Percentiles rank a stretch among this genome's conserved stretches.
Evolutionary conservation across 2,113 vertebrate species (phyloP).

Genomic region (Mesocricetus auratus): DNA sequence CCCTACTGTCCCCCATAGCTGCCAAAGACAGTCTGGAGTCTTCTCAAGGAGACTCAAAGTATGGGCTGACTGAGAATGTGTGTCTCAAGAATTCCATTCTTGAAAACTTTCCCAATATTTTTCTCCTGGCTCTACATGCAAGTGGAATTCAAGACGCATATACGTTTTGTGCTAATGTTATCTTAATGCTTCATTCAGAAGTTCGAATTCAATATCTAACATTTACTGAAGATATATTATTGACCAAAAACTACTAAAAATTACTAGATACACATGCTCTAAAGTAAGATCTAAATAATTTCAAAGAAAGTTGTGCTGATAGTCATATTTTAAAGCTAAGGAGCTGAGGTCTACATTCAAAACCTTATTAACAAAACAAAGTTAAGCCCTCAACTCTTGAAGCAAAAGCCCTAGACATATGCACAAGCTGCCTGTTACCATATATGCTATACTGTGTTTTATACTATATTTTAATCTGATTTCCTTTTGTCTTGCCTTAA

Average conservation of each 20-base stretch:
- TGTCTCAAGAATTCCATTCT: background rate
- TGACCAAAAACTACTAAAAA: background rate
- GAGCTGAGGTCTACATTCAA: background rate
- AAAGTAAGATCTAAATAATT: background rate
- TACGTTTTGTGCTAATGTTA: background rate
- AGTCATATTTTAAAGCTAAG: background rate
- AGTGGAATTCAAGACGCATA: background rate
- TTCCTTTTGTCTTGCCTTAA: background rate
- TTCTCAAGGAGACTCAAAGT: background rate
- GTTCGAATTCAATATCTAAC: background rate
- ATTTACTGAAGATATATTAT: background rate
- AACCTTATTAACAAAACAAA: background rate
- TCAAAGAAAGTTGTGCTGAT: background rate
- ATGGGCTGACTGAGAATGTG: background rate
- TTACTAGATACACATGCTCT: background rate
- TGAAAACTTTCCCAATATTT: background rate
- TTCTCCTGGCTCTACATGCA: fast-evolving
- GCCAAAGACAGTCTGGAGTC: fast-evolving
- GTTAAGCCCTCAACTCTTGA: background rate
- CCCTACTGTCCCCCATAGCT: background rate
- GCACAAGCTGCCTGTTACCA: background rate
- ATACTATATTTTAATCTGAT: background rate
- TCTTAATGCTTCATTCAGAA: background rate
- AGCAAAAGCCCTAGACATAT: background rate
- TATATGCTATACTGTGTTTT: background rate